Percentiles rank a stretch among this genome's conserved stretches.
Conservation (phyloP, 64 coral and sea anemone species). For the Stichodactyla helianthus region DNA sequence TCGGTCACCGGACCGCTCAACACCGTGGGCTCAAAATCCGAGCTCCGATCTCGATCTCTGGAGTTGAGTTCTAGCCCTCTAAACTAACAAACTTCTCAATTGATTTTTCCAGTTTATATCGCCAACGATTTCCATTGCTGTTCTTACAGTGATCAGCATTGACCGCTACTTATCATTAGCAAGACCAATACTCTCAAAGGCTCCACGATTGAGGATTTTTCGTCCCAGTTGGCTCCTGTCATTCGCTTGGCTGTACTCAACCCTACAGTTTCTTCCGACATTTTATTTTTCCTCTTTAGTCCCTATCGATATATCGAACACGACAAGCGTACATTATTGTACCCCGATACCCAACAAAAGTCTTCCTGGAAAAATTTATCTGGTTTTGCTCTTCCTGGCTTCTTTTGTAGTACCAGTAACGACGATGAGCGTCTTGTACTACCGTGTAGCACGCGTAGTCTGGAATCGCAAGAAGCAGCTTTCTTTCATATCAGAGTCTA, state of each 20-base stretch:
- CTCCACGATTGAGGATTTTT: neutral
- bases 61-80: no score
- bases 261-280: conserved; percentile 55
- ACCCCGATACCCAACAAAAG: conserved; percentile 62
- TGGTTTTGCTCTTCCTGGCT: conserved; percentile 52
- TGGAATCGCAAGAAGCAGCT: conserved; percentile 62
- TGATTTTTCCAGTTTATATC: conserved; percentile 24
- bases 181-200: conserved; percentile 55
- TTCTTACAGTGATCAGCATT: conserved; percentile 76
- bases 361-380: neutral
- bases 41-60: neutral
- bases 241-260: conserved; percentile 66
- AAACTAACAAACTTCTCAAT: neutral
- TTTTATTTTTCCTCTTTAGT: conserved; percentile 56
- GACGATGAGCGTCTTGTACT: conserved; percentile 68
- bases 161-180: conserved; percentile 78
- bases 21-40: no score
- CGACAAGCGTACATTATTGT: conserved; percentile 55
- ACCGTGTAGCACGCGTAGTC: conserved; percentile 55
- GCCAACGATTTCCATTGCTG: conserved; percentile 73
- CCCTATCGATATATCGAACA: conserved; percentile 11
- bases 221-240: conserved; percentile 51
- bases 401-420: conserved; percentile 56
- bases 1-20: no score
- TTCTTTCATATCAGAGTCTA: neutral